phyloP scores from a whole-genome alignment of 2,888 invertebrate genomes.

The Synergus itoensis region DNA sequence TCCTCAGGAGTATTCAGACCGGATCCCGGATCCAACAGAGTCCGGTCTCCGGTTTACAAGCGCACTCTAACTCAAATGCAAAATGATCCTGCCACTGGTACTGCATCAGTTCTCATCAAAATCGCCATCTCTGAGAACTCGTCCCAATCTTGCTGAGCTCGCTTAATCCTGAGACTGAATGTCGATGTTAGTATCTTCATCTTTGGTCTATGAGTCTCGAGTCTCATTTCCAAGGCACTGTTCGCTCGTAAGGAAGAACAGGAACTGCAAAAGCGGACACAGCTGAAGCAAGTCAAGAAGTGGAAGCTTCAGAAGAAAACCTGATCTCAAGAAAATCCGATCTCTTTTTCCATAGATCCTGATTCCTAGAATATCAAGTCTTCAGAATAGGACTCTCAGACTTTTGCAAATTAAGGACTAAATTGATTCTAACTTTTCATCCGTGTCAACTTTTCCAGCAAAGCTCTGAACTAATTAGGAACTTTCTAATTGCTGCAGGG shows the following conservation, averaged over 20 bases:
- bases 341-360: neutral
- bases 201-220: conserved; percentile 24
- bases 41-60: conserved; percentile 27
- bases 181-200: conserved; percentile 32
- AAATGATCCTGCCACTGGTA: conserved; percentile 2
- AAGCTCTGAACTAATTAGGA: neutral
- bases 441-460: neutral
- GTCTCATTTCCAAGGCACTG: conserved; percentile 35
- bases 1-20: conserved; percentile 41
- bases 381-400: neutral
- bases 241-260: conserved; percentile 27
- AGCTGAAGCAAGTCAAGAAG: neutral
- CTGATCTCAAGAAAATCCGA: neutral
- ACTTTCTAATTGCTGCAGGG: neutral
- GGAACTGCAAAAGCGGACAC: neutral
- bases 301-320: neutral
- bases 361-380: neutral
- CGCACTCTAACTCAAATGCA: conserved; percentile 12
- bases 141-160: conserved; percentile 33
- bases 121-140: conserved; percentile 9
- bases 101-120: conserved; percentile 21
- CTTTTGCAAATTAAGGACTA: neutral
- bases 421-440: neutral
- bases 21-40: conserved; percentile 29
- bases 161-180: conserved; percentile 31